Evolutionary conservation across 2,113 vertebrate species (phyloP).

Genomic region (Rhinolophus ferrumequinum): DNA sequence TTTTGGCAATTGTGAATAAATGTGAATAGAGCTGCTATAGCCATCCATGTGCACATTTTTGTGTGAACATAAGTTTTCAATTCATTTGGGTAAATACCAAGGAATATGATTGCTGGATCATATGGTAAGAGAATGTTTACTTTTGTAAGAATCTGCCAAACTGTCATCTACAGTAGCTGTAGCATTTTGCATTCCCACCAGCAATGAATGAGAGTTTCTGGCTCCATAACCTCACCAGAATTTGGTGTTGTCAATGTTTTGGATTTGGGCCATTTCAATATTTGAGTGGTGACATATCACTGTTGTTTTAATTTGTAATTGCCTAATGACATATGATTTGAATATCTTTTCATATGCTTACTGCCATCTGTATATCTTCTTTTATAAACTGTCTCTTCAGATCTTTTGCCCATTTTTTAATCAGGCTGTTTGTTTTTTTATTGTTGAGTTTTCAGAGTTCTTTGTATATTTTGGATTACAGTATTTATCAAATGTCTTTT

Average conservation of each 20-base stretch:
- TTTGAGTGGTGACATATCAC: neutral
- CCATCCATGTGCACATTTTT: neutral
- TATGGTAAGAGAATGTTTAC: neutral
- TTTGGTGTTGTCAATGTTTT: neutral
- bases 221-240: neutral
- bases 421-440: neutral
- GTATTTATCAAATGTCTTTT: neutral
- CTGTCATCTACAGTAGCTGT: neutral
- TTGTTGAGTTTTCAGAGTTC: neutral
- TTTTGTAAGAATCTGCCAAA: neutral
- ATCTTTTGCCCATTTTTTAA: neutral
- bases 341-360: neutral
- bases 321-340: neutral
- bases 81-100: neutral
- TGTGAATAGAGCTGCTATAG: neutral
- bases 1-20: neutral
- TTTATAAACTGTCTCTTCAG: neutral
- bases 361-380: neutral
- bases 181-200: neutral
- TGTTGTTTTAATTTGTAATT: neutral
- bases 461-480: neutral
- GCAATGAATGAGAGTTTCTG: neutral
- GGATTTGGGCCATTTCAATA: neutral
- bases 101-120: neutral
- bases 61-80: neutral